Base-by-base conservation (phyloP, 2,113 vertebrate genomes). In the Microtus montanus region DNA sequence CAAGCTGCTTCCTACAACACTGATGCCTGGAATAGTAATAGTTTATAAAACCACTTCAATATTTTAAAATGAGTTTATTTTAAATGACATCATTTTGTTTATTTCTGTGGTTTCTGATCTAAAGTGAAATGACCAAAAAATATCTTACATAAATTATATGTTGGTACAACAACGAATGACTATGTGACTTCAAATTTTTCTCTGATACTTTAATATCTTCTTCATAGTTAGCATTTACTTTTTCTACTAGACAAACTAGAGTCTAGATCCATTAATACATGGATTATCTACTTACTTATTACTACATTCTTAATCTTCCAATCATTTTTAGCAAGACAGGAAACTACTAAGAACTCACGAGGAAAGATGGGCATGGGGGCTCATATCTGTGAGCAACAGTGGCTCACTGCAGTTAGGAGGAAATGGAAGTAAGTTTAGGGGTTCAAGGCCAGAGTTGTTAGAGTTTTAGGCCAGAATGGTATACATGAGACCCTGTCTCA, bases 1-100 rank as follows among this genome's bases (percentile, higher is more conserved):
- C 54, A 19, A 20, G 5, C 54, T 1, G 5, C 17, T 17, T 58
- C 17, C 54, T 58, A 58, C 54, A 58, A 58, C 54, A 19, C 78
- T 85, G 38, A 87, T 93, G 4, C 75, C 68, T 85, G 47, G 63
- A 28, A 74, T 44, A 66, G 26, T 66, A 85, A 47, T 10, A 89
- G 47, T 91, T 79, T n/a, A 94, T 83, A 52, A 94, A 87, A 91
- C 41, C 92, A 41, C 35, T 7, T 1, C 2, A 87, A n/a, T 80
- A 35, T 19, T 58, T 58, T 58, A 20, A 58, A 58, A 58, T 20
- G 17, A 58, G 54, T 20, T 19, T 58, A 58, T 58, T 58, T 70
- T 11, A 94, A 54, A 84, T 79, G 74, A 80, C 14, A 88, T 78
- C 54, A 66, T 79, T 73, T 79, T 78, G 28, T 35, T 17, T 74